phyloP scores from a whole-genome alignment of 2,888 invertebrate species.

The Camptogramma bilineatum region DNA sequence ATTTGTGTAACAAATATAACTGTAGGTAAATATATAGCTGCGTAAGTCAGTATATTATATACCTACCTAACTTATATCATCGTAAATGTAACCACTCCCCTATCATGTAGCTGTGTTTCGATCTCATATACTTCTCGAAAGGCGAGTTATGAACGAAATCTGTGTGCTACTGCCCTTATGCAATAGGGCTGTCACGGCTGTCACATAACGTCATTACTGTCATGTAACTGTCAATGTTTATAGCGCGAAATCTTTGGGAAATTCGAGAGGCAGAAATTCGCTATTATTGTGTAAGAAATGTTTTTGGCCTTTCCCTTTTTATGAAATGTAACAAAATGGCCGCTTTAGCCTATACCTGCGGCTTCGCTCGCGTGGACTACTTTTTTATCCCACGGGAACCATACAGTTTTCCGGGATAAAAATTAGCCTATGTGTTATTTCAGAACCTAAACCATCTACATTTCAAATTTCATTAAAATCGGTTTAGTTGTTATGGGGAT shows the following conservation, averaged over 20 bases:
- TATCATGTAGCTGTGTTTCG: conserved; percentile 54
- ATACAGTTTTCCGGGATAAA: too few relatives aligned
- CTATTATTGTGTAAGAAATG: neutral
- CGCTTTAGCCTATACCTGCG: too few relatives aligned
- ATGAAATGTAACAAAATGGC: too few relatives aligned
- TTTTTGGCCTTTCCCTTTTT: neutral
- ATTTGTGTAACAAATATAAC: too few relatives aligned
- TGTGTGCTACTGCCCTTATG: conserved; percentile 22
- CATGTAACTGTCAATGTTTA: conserved; percentile 13
- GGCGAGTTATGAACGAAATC: conserved; percentile 44
- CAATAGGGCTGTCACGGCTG: conserved; percentile 24
- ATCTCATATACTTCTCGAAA: conserved; percentile 57
- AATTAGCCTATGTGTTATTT: too few relatives aligned
- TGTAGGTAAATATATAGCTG: neutral
- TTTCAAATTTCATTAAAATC: too few relatives aligned
- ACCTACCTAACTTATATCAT: neutral
- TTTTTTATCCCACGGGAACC: too few relatives aligned
- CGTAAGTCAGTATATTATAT: neutral
- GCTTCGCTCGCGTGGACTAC: too few relatives aligned
- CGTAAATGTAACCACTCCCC: conserved; percentile 46
- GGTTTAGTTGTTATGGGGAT: too few relatives aligned
- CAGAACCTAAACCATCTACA: too few relatives aligned
- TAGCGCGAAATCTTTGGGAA: conserved; percentile 4
- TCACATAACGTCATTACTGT: conserved; percentile 6
- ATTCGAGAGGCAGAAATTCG: neutral